phyloP scores from a whole-genome alignment of 2,113 vertebrate species.

The Pachycephala philippinensis region DNA sequence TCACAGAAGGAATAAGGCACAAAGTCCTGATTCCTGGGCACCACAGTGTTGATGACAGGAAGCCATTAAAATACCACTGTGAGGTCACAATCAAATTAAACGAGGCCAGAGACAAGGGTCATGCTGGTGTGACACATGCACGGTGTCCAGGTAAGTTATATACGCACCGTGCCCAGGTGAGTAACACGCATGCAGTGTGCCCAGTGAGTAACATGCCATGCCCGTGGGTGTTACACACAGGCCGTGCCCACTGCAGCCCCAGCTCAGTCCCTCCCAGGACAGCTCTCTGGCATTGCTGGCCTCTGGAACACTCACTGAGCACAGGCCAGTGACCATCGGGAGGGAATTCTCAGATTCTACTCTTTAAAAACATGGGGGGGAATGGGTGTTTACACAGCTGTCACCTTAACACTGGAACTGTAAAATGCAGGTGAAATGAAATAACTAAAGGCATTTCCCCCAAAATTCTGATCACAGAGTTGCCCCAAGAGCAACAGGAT shows the following conservation, averaged over 20 bases:
- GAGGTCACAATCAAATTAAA: not conserved
- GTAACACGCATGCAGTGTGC: fast-evolving
- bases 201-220: not conserved
- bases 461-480: not conserved
- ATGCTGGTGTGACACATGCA: not conserved
- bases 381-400: not conserved
- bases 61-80: not conserved
- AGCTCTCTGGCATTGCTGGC: not conserved
- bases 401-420: not conserved
- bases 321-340: fast-evolving
- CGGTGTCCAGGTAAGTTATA: not conserved
- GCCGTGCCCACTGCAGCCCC: not conserved
- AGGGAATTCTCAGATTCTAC: not conserved
- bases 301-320: not conserved
- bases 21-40: not conserved
- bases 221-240: not conserved
- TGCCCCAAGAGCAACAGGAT: not conserved
- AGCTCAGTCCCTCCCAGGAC: not conserved
- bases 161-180: not conserved
- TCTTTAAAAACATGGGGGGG: not conserved
- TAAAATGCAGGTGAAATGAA: not conserved
- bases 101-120: not conserved
- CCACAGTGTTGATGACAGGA: not conserved
- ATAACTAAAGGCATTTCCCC: not conserved
- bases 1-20: not conserved